A percentile compares a stretch with the other conserved stretches of the same genome.
Conservation (phyloP, 2,888 invertebrate genomes). For the Callinectes sapidus region DNA sequence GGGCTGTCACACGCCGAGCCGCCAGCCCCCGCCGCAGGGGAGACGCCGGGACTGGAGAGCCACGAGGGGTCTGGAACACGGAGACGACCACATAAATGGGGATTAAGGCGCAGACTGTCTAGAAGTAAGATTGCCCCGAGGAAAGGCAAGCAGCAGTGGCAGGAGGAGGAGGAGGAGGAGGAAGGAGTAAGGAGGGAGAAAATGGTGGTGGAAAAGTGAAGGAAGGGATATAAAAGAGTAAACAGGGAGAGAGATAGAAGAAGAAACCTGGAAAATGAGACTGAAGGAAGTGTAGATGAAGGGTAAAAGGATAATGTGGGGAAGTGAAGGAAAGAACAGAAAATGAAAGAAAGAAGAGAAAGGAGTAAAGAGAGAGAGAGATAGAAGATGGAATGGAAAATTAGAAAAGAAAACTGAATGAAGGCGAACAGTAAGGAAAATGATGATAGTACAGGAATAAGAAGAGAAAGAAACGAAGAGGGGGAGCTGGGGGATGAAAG, state of each 20-base stretch:
- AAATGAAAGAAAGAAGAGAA: too few relatives aligned
- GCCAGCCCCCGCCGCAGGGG: not conserved
- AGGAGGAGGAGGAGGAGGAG: not conserved
- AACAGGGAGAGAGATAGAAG: not conserved
- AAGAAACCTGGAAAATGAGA: not conserved
- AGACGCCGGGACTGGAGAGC: not conserved
- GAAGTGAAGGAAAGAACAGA: too few relatives aligned
- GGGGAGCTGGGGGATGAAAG: not conserved
- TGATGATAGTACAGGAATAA: too few relatives aligned
- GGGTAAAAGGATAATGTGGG: too few relatives aligned
- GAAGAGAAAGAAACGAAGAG: not conserved
- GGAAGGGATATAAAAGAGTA: not conserved
- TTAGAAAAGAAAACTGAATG: too few relatives aligned
- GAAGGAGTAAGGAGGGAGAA: not conserved
- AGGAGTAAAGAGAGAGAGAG: not conserved
- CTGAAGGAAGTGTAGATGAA: not conserved
- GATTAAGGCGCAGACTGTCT: conserved; percentile 20
- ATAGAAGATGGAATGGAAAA: not conserved
- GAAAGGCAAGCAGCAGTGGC: conserved; percentile 5
- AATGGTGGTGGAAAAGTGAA: too few relatives aligned
- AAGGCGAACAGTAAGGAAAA: too few relatives aligned
- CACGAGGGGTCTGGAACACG: not conserved
- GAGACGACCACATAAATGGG: conserved; percentile 19
- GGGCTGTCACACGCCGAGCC: not conserved
- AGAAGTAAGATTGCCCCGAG: conserved; percentile 10